Conservation (phyloP, 2,888 invertebrate genomes). For the Hypena proboscidalis region DNA sequence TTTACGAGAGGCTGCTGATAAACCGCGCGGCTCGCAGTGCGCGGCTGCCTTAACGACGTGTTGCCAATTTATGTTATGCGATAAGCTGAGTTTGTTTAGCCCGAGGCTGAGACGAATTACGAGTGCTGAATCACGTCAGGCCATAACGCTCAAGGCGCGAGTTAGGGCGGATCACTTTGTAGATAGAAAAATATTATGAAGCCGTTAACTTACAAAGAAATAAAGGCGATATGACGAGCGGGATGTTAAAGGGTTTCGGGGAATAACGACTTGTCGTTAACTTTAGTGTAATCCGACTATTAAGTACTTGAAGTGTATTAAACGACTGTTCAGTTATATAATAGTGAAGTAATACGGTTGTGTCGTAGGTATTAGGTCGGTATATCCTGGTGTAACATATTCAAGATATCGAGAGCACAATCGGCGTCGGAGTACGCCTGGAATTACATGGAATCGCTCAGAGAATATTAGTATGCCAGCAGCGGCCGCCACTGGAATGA, state of each 20-base stretch:
- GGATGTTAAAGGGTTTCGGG: constrained; percentile 8
- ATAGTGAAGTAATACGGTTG: constrained; percentile 9
- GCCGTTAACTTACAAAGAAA: constrained; percentile 22
- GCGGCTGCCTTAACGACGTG: constrained; percentile 82
- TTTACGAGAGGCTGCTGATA: constrained; percentile 81
- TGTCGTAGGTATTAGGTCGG: constrained; percentile 17
- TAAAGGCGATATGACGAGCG: constrained; percentile 12
- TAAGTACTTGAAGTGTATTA: not conserved
- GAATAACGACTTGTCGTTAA: not conserved
- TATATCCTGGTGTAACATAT: constrained; percentile 62
- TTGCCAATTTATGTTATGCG: constrained; percentile 83
- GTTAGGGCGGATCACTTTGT: constrained; percentile 39
- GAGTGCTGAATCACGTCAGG: constrained; percentile 64
- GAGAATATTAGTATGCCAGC: constrained; percentile 79
- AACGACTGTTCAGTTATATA: not conserved
- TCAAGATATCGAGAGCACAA: constrained; percentile 74
- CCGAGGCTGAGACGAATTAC: constrained; percentile 70
- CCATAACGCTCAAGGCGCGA: constrained; percentile 52
- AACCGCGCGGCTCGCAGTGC: constrained; percentile 68
- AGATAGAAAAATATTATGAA: constrained; percentile 43
- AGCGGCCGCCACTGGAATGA: constrained; percentile 78
- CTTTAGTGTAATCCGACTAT: not conserved
- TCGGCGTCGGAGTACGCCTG: constrained; percentile 66
- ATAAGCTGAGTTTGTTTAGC: constrained; percentile 83
- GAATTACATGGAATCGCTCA: constrained; percentile 78